These are phyloP conservation scores for Andricus grossulariae DNA, from an alignment of 1,140 invertebrate genomes.

Conservation along the genomic window DNA sequence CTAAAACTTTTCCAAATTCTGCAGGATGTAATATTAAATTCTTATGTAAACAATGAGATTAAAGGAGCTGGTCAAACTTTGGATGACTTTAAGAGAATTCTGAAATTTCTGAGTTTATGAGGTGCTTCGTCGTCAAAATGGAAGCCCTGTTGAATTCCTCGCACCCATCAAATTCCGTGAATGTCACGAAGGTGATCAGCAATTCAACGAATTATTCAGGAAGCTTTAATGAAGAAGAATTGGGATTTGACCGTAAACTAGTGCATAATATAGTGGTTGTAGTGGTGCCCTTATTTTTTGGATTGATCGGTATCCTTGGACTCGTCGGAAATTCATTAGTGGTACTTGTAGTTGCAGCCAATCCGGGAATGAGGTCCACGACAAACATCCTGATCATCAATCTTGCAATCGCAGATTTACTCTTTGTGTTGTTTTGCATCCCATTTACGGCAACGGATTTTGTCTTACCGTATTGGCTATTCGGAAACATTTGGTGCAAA, in stretches of 20 bases:
- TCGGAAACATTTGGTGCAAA: constrained; percentile 93
- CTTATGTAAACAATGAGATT: background rate
- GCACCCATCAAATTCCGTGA: constrained; percentile 1
- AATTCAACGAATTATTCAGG: constrained; percentile 38
- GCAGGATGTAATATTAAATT: too few relatives aligned
- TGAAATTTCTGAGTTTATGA: constrained; percentile 1
- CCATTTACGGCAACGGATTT: constrained; percentile 95
- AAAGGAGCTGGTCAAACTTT: background rate
- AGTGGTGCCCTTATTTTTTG: constrained; percentile 91
- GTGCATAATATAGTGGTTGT: constrained; percentile 81
- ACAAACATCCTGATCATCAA: constrained; percentile 95
- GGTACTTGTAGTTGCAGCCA: constrained; percentile 88
- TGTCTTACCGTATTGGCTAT: constrained; percentile 91
- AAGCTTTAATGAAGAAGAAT: constrained; percentile 43
- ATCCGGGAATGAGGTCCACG: constrained; percentile 94
- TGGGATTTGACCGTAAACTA: constrained; percentile 63
- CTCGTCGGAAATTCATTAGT: constrained; percentile 92
- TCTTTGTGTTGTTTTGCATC: constrained; percentile 97
- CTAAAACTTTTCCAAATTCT: too few relatives aligned
- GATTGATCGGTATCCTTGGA: constrained; percentile 90
- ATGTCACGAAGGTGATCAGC: constrained; percentile 42
- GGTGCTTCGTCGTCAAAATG: constrained; percentile 7
- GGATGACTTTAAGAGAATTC: background rate
- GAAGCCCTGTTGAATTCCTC: constrained; percentile 18
- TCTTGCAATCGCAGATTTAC: constrained; percentile 91